These are phyloP conservation scores for Cosmopolites sordidus DNA, from an alignment of 2,888 invertebrate species.

Conservation along the genomic window DNA sequence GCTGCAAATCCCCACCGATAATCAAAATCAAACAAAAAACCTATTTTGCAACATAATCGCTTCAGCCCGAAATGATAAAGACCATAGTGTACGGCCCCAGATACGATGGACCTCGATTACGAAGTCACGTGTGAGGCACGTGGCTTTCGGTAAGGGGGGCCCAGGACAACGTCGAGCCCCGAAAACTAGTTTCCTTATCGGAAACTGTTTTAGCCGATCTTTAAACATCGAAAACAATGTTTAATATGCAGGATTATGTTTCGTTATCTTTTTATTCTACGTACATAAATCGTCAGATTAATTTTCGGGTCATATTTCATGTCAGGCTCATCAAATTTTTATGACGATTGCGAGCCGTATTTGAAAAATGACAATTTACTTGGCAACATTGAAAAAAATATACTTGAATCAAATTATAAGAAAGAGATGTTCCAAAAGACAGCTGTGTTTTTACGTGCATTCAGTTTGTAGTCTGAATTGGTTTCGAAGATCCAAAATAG, in stretches of 20 bases:
- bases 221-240: conserved; percentile 37
- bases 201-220: conserved; percentile 40
- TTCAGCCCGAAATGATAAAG: not conserved
- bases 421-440: no score
- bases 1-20: conserved; percentile 1
- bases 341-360: no score
- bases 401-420: no score
- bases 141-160: conserved; percentile 22
- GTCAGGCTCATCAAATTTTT: no score
- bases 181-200: conserved; percentile 19
- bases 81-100: conserved; percentile 10
- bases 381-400: no score
- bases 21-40: conserved; percentile 17
- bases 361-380: no score
- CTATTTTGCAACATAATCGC: conserved; percentile 12
- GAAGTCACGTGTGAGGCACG: conserved; percentile 33
- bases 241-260: not conserved
- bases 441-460: no score
- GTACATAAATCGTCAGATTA: no score
- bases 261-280: not conserved
- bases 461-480: no score
- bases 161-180: no score
- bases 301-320: no score
- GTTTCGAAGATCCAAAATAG: no score
- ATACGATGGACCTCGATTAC: conserved; percentile 21